phyloP scores from a whole-genome alignment of 2,113 vertebrate genomes.

The Tricholaema leucomelas region DNA sequence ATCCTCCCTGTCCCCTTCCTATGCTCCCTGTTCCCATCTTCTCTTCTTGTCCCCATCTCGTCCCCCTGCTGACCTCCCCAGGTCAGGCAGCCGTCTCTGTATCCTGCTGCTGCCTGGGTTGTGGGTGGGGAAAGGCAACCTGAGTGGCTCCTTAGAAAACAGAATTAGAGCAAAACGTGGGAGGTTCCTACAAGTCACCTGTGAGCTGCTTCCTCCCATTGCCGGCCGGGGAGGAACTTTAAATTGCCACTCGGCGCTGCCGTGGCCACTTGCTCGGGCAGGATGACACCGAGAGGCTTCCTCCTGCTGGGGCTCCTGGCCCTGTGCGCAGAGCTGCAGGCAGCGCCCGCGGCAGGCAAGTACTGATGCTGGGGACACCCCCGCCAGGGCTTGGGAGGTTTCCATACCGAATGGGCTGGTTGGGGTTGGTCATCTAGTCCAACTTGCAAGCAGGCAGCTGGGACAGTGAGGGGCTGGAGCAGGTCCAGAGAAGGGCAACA shows the following conservation, averaged over 20 bases:
- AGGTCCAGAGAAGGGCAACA: too few relatives aligned
- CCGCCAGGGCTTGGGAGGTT: background rate
- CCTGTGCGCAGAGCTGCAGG: constrained; percentile 17
- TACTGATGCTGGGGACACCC: background rate
- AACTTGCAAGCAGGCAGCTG: background rate
- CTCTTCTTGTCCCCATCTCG: too few relatives aligned
- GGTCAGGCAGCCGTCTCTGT: rapidly evolving
- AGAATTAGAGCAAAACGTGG: constrained; percentile 7
- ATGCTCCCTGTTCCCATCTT: too few relatives aligned
- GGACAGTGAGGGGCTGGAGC: background rate
- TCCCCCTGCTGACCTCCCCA: background rate
- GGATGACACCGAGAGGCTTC: background rate
- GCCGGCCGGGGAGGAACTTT: background rate
- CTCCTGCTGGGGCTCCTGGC: constrained; percentile 15
- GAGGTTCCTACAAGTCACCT: constrained; percentile 30
- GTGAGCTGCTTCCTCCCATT: constrained; percentile 32
- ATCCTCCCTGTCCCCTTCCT: too few relatives aligned
- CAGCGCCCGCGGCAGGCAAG: constrained; percentile 43
- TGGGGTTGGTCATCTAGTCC: background rate
- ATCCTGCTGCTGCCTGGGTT: background rate
- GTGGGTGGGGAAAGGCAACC: constrained; percentile 6
- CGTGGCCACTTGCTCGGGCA: background rate
- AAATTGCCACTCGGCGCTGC: background rate
- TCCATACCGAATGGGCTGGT: background rate
- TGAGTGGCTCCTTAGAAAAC: background rate